Evolutionary conservation across 2,113 vertebrate genomes (phyloP), one percentile per base, ranked within the genome.

Genomic region (Felis chaus): DNA sequence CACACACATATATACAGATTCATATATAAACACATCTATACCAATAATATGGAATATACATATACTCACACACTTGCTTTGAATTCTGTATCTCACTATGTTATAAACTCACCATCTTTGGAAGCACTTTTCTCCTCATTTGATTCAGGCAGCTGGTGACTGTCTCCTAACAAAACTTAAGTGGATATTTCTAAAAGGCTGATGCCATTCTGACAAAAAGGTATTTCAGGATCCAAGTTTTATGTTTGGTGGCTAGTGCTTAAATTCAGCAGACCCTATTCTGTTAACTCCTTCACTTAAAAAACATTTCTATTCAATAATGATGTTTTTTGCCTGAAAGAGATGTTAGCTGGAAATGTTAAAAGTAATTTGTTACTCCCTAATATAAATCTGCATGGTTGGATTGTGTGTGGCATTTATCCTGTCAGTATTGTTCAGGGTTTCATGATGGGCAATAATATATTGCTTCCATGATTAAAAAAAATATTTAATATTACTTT

Each of bases 41-140:
- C 89, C 68, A 84, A 53, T 53, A 95, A 94, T 96, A 97, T 93
- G 83, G 93, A 93, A 94, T 90, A 98, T 95, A 97, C 95, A 98
- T 97, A 98, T 97, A 85, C 94, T 66, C 90, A 92, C 71, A 96
- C 80, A 92, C 84, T 97, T 98, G 97, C 96, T 96, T 98, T 97
- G 93, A 94, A 68, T 41, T 94, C 87, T 98, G 92, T 81, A n/a
- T 89, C 91, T 98, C 21, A 45, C 81, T 94, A 66, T 79, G 97
- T 97, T 97, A 93, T 94, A 96, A 90, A 97, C 68, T 96, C 86
- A 94, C 74, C 57, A 23, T 95, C 97, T 96, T 97, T 95, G 92
- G 93, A 98, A 97, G 91, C 94, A 95, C 89, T 82, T 18, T 97
- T 97, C 69, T 97, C 81, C 88, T 98, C 95, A 95, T 95, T 97